Base-by-base conservation (phyloP, 2,888 invertebrate species). In the Plutella xylostella region DNA sequence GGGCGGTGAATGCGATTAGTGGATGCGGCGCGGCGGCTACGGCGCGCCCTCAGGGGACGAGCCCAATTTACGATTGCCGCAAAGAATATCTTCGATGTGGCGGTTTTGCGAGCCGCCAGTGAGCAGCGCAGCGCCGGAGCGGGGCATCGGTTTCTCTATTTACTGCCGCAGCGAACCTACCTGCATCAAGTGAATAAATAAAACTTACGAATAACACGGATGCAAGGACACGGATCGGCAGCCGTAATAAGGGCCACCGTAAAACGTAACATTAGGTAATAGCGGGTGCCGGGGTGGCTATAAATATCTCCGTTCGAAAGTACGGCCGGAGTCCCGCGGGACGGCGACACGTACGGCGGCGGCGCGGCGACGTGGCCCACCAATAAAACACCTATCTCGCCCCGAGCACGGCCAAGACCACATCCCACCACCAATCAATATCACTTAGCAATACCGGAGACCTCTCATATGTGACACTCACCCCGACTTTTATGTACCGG, bases 261-360 rank as follows among this genome's bases (percentile, higher is more conserved):
- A 83, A 83, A 83, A 80, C 66, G 82, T 80, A 72, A 79, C 80
- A 80, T 82, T 80, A 82, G 80, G 80, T 80, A 80, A 78, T 72
- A 75, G 79, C 75, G 75, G 80, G 78, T 80, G 78, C 77, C 77
- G 77, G 77, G 76, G 70, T 76, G 72, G 78, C 80, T 75, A 82
- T 83, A 83, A 83, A 83, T 83, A 83, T 83, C 75, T 76, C 72
- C 72, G 74, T 79, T 80, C 70, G 80, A 70, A 80, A 80, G 80
- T 83, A 77, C 75, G 80, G 80, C 68, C 66, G 65, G 68, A 60
- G 78, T 80, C 80, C 80, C 82, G 73, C 69, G 82, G 82, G 82
- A 80, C 70, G 63, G 71, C 62, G 72, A 70, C 75, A 71, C 72
- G 57, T 68, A 68, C 68, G 66, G 67, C 64, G 59, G 65, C 62